Conservation (phyloP, 2,888 invertebrate species). For the Tholera decimalis region DNA sequence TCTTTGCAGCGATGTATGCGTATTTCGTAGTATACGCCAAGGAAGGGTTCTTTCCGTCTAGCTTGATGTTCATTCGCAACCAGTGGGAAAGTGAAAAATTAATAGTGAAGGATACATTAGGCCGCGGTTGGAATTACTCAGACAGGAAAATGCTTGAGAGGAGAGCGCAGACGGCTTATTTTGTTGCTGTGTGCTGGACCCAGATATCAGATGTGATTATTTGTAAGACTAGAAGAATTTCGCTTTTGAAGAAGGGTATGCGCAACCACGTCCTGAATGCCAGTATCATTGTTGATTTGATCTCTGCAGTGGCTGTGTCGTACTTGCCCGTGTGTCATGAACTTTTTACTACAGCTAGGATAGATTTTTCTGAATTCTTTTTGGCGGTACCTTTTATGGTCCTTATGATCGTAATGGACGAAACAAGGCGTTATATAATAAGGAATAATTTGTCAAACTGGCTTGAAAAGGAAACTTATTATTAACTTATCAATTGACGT, state of each 20-base stretch:
- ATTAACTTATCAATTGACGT: slow-evolving; percentile 78
- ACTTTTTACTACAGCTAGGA: slow-evolving; percentile 93
- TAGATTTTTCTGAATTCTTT: slow-evolving; percentile 93
- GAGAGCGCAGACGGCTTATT: slow-evolving; percentile 95
- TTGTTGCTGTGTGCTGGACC: slow-evolving; percentile 94
- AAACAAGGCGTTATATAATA: slow-evolving; percentile 93
- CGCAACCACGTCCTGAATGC: slow-evolving; percentile 92
- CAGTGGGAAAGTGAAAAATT: slow-evolving; percentile 93
- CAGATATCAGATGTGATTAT: slow-evolving; percentile 95
- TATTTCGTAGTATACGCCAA: slow-evolving; percentile 96
- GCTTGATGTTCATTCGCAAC: slow-evolving; percentile 93
- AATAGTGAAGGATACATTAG: slow-evolving; percentile 94
- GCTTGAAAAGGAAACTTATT: slow-evolving; percentile 95
- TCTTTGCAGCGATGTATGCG: slow-evolving; percentile 95
- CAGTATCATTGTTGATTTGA: slow-evolving; percentile 92
- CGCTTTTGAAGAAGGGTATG: slow-evolving; percentile 95
- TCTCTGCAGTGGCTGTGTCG: slow-evolving; percentile 93
- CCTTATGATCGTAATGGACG: slow-evolving; percentile 94
- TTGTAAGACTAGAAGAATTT: slow-evolving; percentile 95
- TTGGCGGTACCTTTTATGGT: slow-evolving; percentile 94
- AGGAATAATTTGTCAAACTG: slow-evolving; percentile 93
- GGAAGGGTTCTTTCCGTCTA: slow-evolving; percentile 94
- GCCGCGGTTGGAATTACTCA: slow-evolving; percentile 94
- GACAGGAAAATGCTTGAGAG: slow-evolving; percentile 94
- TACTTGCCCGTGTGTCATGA: slow-evolving; percentile 94